Evolutionary conservation across 2,888 invertebrate species (phyloP), one percentile per base, ranked within the genome.

Genomic region (Trissonchulus latispiculum): DNA sequence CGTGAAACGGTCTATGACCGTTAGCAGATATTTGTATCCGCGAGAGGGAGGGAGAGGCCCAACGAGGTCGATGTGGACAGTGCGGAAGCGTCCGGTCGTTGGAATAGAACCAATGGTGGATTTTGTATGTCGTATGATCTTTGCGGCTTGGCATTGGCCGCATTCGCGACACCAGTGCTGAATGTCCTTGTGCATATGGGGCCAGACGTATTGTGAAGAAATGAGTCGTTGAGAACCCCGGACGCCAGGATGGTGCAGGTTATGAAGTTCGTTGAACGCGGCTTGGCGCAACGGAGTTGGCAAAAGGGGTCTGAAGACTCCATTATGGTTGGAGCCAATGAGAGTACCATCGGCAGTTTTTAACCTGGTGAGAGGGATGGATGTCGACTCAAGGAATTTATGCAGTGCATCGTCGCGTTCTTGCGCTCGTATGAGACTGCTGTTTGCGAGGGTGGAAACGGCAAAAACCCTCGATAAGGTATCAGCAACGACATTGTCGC

Each of bases 71-170:
- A n/a, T 64, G n/a, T 64, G 66, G 29, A 64, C 33, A 32, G 66
- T 64, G n/a, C n/a, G 29, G 33, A 64, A 64, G 29, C 66, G 8
- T 32, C 32, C 66, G 29, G 66, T 64, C 29, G 66, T 64, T 64
- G 66, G 66, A 18, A 64, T 64, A 32, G 8, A 8, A 29, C 66
- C 66, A n/a, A 64, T 35, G 29, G 66, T 8, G 15, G 66, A 8
- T 64, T 64, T 64, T 64, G 66, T 64, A n/a, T 64, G 66, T 29
- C 66, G 8, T 15, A 8, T 29, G 15, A 64, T 64, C 33, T 64
- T 64, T 8, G 66, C 66, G 29, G 66, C 66, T 29, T 64, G 66
- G n/a, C 66, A 64, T 64, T n/a, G 29, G 18, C 33, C 8, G 66
- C 66, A 64, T 18, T n/a, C 18, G 18, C 33, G 29, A 8, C 32